Base-by-base conservation (phyloP, 23 tunicate genomes). In the Trididemnum nubilum region DNA sequence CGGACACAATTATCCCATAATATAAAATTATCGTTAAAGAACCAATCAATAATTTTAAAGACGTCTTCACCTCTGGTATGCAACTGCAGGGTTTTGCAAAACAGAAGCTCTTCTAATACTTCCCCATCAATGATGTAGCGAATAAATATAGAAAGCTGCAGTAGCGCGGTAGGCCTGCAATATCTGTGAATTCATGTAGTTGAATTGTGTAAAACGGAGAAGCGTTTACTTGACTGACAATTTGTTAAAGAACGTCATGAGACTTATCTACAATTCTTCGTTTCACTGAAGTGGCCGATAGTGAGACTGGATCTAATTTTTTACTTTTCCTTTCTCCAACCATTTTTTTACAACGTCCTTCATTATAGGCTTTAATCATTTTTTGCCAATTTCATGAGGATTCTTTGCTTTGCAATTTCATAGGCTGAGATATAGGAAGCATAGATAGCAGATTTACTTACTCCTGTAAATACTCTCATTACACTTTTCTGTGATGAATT, bases 121-220 rank as follows among this genome's bases (percentile, higher is more conserved):
- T 22, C 58, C 4, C 18, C 79, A 73, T 73, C 39, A 59, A 12
- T 36, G 79, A 73, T 69, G n/a, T 69, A 69, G 36, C 74, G 74
- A 69, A 69, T 73, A 73, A 73, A 73, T 24, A 73, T 60, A 4
- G 79, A 73, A 37, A 36, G 79, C 32, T 73, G 59, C 26, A 61
- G 79, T 7, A 77, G 21, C 26, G 15, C 9, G 61, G 79, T 7
- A 77, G 21, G 31, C 82, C 15, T 52, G 50, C 69, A 63, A 80
- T 36, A 33, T 80, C 84, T 22, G 74, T 80, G 57, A 54, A 80
- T 80, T 80, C 84, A 64, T 80, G 74, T 52, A 80, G 34, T 26
- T 80, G 74, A 77, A 77, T 77, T 34, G 82, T 12, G 54, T 52
- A 57, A 31, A 77, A 77, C 2, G 82, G 82, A 54, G 67, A 77